Percentiles rank a stretch among this genome's conserved stretches.
These are phyloP conservation scores for Formica aserva DNA, from an alignment of 2,888 invertebrate genomes.

Conservation along the genomic window DNA sequence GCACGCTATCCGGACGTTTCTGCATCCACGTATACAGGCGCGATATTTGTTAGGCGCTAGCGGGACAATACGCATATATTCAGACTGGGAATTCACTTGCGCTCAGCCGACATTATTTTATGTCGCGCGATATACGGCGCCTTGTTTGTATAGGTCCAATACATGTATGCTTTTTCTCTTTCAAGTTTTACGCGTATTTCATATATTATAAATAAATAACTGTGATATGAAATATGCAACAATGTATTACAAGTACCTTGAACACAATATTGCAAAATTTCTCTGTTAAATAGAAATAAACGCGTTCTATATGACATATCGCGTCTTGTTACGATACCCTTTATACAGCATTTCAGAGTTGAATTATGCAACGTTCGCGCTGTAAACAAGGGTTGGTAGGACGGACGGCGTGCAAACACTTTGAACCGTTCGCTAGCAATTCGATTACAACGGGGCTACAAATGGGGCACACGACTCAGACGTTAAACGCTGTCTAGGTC, in stretches of 20 bases:
- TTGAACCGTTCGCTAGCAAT: conserved; percentile 61
- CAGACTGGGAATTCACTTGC: conserved; percentile 28
- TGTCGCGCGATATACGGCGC: neutral
- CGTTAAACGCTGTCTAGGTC: conserved; percentile 45
- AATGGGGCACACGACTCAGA: conserved; percentile 55
- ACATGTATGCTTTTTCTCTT: neutral
- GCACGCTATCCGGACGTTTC: conserved; percentile 45
- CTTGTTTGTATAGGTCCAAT: neutral
- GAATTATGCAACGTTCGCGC: conserved; percentile 75
- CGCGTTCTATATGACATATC: conserved; percentile 2
- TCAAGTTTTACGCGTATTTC: neutral
- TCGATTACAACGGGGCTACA: conserved; percentile 72
- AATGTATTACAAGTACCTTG: neutral
- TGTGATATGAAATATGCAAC: neutral
- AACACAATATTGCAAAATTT: neutral
- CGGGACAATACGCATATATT: conserved; percentile 74
- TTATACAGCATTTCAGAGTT: conserved; percentile 71
- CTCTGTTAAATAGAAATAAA: neutral
- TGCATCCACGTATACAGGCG: conserved; percentile 39
- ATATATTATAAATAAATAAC: conserved; percentile 10
- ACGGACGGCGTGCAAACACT: conserved; percentile 47
- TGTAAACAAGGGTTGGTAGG: conserved; percentile 73
- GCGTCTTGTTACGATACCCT: neutral
- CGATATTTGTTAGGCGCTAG: conserved; percentile 57
- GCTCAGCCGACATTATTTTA: conserved; percentile 12